A percentile compares a stretch with the other conserved stretches of the same genome.
phyloP scores from a whole-genome alignment of 1,140 invertebrate species.

The Camponotus floridanus region DNA sequence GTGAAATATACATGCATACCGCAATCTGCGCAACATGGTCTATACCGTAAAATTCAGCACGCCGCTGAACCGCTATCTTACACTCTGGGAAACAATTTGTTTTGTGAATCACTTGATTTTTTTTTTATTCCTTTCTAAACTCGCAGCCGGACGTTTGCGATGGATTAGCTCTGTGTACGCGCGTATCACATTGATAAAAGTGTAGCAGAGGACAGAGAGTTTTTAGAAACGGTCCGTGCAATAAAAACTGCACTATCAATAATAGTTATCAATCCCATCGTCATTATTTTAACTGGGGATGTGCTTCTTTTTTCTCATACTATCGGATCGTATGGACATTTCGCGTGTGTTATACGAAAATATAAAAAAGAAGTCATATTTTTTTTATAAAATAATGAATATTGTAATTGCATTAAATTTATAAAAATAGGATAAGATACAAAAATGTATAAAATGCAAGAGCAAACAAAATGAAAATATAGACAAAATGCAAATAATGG shows the following conservation, averaged over 20 bases:
- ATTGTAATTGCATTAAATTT: too few species aligned
- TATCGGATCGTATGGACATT: background rate
- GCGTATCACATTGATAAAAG: slow-evolving; percentile 53
- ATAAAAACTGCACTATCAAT: slow-evolving; percentile 53
- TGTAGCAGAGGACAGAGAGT: background rate
- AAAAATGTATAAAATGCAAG: too few species aligned
- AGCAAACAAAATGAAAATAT: too few species aligned
- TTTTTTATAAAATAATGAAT: too few species aligned
- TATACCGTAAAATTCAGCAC: slow-evolving; percentile 28
- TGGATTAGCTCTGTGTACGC: slow-evolving; percentile 26
- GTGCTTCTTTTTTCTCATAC: slow-evolving; percentile 11
- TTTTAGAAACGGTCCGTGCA: slow-evolving; percentile 2
- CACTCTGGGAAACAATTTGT: slow-evolving; percentile 51
- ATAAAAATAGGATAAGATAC: too few species aligned
- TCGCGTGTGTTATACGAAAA: background rate
- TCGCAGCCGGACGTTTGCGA: slow-evolving; percentile 20
- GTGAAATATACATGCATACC: slow-evolving; percentile 53
- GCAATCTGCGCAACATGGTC: background rate
- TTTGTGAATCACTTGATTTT: slow-evolving; percentile 4
- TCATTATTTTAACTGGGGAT: slow-evolving; percentile 13
- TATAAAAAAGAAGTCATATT: too few species aligned
- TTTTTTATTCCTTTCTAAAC: slow-evolving; percentile 37
- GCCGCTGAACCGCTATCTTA: slow-evolving; percentile 46
- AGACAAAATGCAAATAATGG: too few species aligned
- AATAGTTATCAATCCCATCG: slow-evolving; percentile 57